These are phyloP conservation scores for Gisinianus flammeolus DNA, from an alignment of 2,888 invertebrate species.

Conservation along the genomic window DNA sequence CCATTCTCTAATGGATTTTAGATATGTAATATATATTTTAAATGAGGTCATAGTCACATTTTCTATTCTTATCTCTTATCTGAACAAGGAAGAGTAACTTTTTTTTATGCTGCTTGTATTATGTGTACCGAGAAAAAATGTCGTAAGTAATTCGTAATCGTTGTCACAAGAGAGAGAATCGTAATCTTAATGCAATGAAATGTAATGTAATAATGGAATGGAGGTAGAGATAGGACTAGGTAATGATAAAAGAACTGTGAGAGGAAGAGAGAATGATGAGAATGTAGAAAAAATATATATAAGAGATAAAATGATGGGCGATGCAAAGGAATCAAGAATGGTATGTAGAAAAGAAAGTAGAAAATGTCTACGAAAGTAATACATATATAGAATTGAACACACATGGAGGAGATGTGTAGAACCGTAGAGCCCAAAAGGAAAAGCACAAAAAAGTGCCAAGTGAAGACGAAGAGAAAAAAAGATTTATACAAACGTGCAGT, in stretches of 20 bases:
- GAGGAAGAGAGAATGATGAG: constrained; percentile 3
- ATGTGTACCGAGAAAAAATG: background rate
- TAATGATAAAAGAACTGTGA: background rate
- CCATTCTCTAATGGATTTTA: background rate
- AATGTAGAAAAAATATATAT: background rate
- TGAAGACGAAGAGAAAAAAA: constrained; percentile 8
- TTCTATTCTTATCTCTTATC: too few relatives aligned
- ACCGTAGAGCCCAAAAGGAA: background rate
- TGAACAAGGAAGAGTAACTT: too few relatives aligned
- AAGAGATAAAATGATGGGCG: background rate
- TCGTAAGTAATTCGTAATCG: constrained; percentile 2
- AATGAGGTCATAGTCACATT: background rate
- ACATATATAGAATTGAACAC: background rate
- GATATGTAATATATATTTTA: background rate
- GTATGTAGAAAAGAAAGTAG: background rate
- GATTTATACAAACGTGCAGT: constrained; percentile 24
- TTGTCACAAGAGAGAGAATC: background rate
- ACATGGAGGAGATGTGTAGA: background rate
- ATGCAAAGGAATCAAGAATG: background rate
- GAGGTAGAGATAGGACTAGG: background rate
- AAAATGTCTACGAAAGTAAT: background rate
- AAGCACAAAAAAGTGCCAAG: background rate
- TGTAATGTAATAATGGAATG: constrained; percentile 12
- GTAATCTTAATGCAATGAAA: background rate
- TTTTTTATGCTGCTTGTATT: background rate